phyloP scores from a whole-genome alignment of 1,140 invertebrate species.

The Panagrolaimus sp. region DNA sequence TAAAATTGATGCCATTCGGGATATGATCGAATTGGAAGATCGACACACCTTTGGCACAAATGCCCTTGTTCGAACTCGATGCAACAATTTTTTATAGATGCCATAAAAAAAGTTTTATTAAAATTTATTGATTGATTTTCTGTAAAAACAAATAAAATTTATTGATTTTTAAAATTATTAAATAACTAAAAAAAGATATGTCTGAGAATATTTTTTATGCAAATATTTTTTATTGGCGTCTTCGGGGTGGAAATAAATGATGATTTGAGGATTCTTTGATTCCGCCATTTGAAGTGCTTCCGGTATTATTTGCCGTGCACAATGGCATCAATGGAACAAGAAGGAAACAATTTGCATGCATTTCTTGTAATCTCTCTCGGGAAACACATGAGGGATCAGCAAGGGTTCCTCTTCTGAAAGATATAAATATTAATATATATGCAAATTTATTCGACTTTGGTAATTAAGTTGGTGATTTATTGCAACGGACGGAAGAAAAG shows the following conservation, averaged over 20 bases:
- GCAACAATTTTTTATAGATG: background rate
- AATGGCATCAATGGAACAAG: conserved; percentile 58
- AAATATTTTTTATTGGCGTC: too few species aligned
- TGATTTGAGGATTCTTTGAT: too few species aligned
- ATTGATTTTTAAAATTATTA: background rate
- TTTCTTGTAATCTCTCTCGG: conserved; percentile 49
- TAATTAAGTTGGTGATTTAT: background rate
- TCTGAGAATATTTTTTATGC: too few species aligned
- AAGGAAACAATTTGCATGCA: conserved; percentile 57
- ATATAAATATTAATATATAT: background rate
- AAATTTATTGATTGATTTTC: background rate
- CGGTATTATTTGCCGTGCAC: conserved; percentile 24
- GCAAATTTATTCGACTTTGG: too few species aligned
- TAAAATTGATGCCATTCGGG: background rate
- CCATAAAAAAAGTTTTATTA: background rate
- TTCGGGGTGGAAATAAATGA: too few species aligned
- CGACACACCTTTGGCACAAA: background rate
- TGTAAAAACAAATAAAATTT: conserved; percentile 5
- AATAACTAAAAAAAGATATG: too few species aligned
- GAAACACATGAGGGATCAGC: conserved; percentile 54
- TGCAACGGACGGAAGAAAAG: background rate
- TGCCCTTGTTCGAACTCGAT: background rate
- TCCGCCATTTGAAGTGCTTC: too few species aligned
- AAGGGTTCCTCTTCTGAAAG: conserved; percentile 51
- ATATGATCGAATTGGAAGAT: background rate